These are phyloP conservation scores for Pyrgus malvae DNA, from an alignment of 2,888 invertebrate genomes.

Conservation along the genomic window DNA sequence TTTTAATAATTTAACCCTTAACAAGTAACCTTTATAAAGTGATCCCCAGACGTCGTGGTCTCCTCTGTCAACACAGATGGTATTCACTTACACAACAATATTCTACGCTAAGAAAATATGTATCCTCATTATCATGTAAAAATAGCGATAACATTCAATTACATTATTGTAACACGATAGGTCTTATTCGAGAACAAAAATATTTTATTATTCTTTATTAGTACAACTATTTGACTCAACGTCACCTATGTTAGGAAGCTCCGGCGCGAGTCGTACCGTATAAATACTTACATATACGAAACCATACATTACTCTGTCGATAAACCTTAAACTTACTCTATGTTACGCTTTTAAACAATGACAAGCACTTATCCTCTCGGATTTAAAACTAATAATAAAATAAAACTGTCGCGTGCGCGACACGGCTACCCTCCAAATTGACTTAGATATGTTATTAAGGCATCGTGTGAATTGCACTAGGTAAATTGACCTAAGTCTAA, in stretches of 20 bases:
- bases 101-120: constrained; percentile 60
- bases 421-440: constrained; percentile 64
- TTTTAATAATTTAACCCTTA: constrained; percentile 77
- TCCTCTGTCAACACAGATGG: constrained; percentile 60
- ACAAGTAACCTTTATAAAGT: constrained; percentile 72
- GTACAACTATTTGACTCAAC: constrained; percentile 65
- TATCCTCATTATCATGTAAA: constrained; percentile 61
- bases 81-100: constrained; percentile 50
- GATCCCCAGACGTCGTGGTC: constrained; percentile 71
- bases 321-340: constrained; percentile 62
- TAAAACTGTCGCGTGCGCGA: constrained; percentile 34
- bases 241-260: constrained; percentile 73
- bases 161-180: constrained; percentile 65
- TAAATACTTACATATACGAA: constrained; percentile 71
- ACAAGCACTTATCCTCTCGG: constrained; percentile 62
- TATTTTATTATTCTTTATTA: constrained; percentile 66
- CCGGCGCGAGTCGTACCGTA: constrained; percentile 51
- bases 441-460: constrained; percentile 82
- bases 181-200: constrained; percentile 75
- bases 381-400: constrained; percentile 43
- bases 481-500: constrained; percentile 67
- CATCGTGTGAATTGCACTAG: constrained; percentile 81
- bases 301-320: constrained; percentile 71
- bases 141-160: constrained; percentile 75
- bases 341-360: constrained; percentile 63